Evolutionary conservation across 1,140 invertebrate species (phyloP).

Genomic region (Ips nitidus): DNA sequence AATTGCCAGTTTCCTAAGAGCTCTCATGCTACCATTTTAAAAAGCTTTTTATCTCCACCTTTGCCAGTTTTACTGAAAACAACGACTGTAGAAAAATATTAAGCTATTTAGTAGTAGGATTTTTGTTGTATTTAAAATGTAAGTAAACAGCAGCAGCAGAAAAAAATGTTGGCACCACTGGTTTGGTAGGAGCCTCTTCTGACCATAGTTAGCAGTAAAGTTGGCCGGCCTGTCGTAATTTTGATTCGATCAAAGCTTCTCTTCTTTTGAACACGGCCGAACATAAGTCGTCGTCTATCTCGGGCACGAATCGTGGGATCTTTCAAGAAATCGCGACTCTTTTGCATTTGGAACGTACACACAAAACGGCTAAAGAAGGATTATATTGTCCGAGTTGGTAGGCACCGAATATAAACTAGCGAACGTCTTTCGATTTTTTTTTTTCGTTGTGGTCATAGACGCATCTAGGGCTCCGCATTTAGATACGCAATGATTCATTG

Average conservation of each 20-base stretch:
- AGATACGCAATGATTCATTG: slow-evolving; percentile 13
- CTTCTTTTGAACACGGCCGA: slow-evolving; percentile 22
- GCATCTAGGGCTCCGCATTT: neutral
- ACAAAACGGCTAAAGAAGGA: neutral
- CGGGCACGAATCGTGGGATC: slow-evolving; percentile 18
- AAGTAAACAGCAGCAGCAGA: too few relatives aligned
- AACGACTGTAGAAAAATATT: too few relatives aligned
- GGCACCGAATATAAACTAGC: too few relatives aligned
- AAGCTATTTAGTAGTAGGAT: too few relatives aligned
- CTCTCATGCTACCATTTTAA: slow-evolving; percentile 11
- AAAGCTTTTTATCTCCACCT: neutral
- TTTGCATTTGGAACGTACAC: slow-evolving; percentile 7
- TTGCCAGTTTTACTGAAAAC: too few relatives aligned
- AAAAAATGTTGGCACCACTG: too few relatives aligned
- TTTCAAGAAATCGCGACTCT: slow-evolving; percentile 18
- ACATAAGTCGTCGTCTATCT: slow-evolving; percentile 24
- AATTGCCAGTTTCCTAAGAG: slow-evolving; percentile 5
- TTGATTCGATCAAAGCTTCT: slow-evolving; percentile 15
- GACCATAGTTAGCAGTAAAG: too few relatives aligned
- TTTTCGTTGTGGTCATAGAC: too few relatives aligned
- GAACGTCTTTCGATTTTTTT: too few relatives aligned
- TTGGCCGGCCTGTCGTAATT: slow-evolving; percentile 10
- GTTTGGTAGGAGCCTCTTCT: too few relatives aligned
- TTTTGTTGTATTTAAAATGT: too few relatives aligned
- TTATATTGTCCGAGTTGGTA: too few relatives aligned